A percentile compares a stretch with the other conserved stretches of the same genome.
These are phyloP conservation scores for Saxicola maurus DNA, from an alignment of 2,797 vertebrate genomes.

Conservation along the genomic window DNA sequence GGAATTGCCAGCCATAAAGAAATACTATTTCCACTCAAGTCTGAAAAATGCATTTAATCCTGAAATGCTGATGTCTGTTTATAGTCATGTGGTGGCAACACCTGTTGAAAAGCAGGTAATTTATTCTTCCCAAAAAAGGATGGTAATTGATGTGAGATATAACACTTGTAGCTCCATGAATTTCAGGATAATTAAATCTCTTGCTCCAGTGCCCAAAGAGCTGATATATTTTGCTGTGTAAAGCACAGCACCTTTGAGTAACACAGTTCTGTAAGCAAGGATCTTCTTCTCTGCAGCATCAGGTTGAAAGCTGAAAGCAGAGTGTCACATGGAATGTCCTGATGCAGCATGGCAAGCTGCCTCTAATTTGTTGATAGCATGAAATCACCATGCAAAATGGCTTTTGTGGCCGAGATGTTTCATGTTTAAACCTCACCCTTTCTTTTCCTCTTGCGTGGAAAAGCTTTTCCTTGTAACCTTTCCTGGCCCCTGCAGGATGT, in stretches of 20 bases:
- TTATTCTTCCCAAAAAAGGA: background rate
- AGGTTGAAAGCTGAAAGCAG: background rate
- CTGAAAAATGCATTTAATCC: background rate
- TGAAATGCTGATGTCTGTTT: background rate
- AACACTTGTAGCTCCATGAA: background rate
- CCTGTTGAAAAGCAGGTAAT: background rate
- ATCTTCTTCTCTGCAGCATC: background rate
- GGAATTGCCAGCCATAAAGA: background rate
- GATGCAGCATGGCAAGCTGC: background rate
- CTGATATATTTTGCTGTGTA: background rate
- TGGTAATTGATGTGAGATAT: background rate
- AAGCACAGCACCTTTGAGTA: background rate
- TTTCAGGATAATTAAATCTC: constrained; percentile 22
- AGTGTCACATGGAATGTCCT: background rate
- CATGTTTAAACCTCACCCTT: background rate
- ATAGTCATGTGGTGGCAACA: background rate
- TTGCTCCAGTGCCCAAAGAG: background rate
- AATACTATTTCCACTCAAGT: background rate
- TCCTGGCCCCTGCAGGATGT: background rate
- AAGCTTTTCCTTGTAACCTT: background rate
- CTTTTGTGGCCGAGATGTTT: background rate
- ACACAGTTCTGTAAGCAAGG: background rate
- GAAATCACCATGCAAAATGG: background rate
- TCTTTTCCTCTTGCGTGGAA: background rate
- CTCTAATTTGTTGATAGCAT: background rate